Conservation (phyloP, 2,888 invertebrate species). For the Apeira syringaria region DNA sequence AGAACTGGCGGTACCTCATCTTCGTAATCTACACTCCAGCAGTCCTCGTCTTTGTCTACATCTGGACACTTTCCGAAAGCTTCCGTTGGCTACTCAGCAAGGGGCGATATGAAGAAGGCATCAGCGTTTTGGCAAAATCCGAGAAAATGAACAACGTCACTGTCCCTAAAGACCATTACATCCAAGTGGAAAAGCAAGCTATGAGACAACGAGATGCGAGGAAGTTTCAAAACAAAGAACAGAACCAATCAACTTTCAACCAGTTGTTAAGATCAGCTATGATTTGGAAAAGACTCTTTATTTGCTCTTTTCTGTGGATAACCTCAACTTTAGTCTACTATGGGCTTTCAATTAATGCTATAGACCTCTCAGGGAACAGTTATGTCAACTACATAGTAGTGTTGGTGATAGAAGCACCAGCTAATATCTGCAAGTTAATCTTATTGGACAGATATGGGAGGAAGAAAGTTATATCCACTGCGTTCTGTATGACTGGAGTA, state of each 20-base stretch:
- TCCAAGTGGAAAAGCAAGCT: conserved; percentile 71
- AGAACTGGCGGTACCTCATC: conserved; percentile 73
- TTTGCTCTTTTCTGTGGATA: conserved; percentile 90
- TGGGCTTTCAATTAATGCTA: conserved; percentile 91
- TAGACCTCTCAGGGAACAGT: conserved; percentile 88
- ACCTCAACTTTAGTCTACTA: conserved; percentile 91
- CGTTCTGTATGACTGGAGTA: conserved; percentile 85
- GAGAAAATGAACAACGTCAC: conserved; percentile 84
- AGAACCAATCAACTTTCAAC: conserved; percentile 65
- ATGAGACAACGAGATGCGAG: conserved; percentile 67
- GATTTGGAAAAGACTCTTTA: conserved; percentile 84
- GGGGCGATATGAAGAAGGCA: conserved; percentile 86
- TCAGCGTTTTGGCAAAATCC: conserved; percentile 84
- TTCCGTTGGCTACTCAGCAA: conserved; percentile 83
- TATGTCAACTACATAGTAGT: conserved; percentile 89
- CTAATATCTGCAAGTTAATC: conserved; percentile 86
- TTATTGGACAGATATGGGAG: conserved; percentile 86
- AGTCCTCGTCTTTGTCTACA: conserved; percentile 63
- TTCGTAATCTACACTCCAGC: conserved; percentile 74
- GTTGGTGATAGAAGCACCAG: conserved; percentile 88
- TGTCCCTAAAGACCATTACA: conserved; percentile 73
- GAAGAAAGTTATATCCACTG: conserved; percentile 84
- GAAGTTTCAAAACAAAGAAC: conserved; percentile 57
- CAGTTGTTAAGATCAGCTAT: conserved; percentile 71
- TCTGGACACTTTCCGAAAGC: conserved; percentile 70